Evolutionary conservation across 2,888 invertebrate genomes (phyloP).

Genomic region (Andrena minutula): DNA sequence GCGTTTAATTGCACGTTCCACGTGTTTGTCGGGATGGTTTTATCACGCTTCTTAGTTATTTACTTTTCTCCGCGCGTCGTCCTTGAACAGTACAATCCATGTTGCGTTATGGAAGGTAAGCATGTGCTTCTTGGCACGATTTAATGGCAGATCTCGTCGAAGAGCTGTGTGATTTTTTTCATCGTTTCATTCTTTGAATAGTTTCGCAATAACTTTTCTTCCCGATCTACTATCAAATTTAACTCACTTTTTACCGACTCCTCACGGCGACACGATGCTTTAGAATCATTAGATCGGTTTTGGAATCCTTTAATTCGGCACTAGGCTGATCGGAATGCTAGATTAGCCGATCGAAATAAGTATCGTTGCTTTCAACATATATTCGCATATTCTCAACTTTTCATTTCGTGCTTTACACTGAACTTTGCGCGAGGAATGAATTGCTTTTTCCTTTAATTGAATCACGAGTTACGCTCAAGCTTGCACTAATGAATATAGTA

Average conservation of each 20-base stretch:
- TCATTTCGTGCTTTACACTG: not conserved
- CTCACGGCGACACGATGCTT: no score
- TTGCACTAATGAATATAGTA: not conserved
- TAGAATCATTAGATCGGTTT: no score
- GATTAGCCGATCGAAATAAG: no score
- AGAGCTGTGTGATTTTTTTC: not conserved
- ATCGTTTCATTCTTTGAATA: no score
- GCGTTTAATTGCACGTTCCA: not conserved
- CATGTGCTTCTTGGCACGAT: no score
- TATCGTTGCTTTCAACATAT: not conserved
- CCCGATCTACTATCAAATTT: no score
- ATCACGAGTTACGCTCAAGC: not conserved
- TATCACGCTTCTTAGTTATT: conserved; percentile 5
- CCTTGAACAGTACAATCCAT: not conserved
- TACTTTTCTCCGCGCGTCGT: not conserved
- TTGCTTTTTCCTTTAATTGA: not conserved
- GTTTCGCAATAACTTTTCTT: no score
- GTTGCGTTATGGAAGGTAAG: not conserved
- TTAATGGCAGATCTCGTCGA: not conserved
- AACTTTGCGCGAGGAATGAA: not conserved
- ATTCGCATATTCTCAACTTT: not conserved
- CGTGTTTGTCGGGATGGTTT: not conserved
- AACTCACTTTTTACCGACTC: no score
- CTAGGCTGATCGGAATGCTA: no score
- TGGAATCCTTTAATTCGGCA: no score